phyloP scores from a whole-genome alignment of 1,140 invertebrate species.

The Drosophila melanica region DNA sequence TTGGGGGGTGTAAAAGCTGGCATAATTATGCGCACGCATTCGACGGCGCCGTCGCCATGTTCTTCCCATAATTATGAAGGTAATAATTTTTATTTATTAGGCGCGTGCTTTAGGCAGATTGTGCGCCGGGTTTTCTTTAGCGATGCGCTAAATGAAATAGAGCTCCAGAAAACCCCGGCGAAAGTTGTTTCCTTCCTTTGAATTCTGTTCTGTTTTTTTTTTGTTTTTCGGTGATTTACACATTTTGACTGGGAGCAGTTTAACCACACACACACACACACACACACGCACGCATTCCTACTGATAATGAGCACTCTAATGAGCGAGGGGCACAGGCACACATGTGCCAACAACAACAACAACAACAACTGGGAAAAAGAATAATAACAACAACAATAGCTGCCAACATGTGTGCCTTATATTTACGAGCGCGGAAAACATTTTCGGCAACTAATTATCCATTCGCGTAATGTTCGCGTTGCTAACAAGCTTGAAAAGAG shows the following conservation, averaged over 20 bases:
- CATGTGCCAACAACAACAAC: slow-evolving; percentile 55
- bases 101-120: slow-evolving; percentile 75
- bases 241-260: slow-evolving; percentile 28
- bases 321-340: slow-evolving; percentile 47
- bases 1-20: slow-evolving; percentile 65
- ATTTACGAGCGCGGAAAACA: slow-evolving; percentile 79
- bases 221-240: slow-evolving; percentile 70
- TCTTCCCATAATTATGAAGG: slow-evolving; percentile 80
- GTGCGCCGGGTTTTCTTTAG: slow-evolving; percentile 52
- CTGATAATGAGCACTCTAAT: slow-evolving; percentile 81
- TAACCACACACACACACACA: slow-evolving; percentile 45
- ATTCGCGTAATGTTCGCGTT: slow-evolving; percentile 75
- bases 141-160: slow-evolving; percentile 24
- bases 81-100: slow-evolving; percentile 83
- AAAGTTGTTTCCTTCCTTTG: slow-evolving; percentile 45
- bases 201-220: slow-evolving; percentile 36
- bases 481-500: slow-evolving; percentile 56
- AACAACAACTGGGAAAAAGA: not conserved
- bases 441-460: slow-evolving; percentile 84
- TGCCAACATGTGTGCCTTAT: slow-evolving; percentile 72
- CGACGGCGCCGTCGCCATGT: slow-evolving; percentile 71
- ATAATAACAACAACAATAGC: slow-evolving; percentile 18
- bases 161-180: slow-evolving; percentile 36
- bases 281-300: slow-evolving; percentile 49
- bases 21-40: slow-evolving; percentile 77